Base-by-base conservation (phyloP, 2,113 vertebrate genomes). In the Pelvicachromis taeniatus region DNA sequence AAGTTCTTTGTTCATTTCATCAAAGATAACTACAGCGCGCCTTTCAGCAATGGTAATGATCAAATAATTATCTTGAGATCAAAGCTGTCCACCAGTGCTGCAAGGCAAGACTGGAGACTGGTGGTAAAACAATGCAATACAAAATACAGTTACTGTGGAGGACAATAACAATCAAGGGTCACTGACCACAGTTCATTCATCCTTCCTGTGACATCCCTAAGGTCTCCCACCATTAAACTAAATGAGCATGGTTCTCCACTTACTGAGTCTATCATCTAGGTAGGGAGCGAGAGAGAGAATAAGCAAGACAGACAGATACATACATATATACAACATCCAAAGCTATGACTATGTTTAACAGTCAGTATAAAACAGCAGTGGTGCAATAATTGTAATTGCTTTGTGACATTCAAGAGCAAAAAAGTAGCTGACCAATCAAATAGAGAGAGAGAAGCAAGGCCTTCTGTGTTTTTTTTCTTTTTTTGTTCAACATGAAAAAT, bases 51-150 rank as follows among this genome's bases (percentile, higher is more conserved):
- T 82, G 78, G 56, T 82, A 84, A 92, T 85, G 87, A 92, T 89
- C 80, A 90, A 86, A 89, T 89, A 55, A 91, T 91, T 90, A 90
- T 89, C 81, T 82, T 16, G 21, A 83, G 80, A 91, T 93, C 84
- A 90, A 92, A 91, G 84, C 84, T 70, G 78, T 81, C 84, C 85
- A 88, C 73, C 58, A 52, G 58, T 38, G 78, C 78, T 70, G 63
- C 6, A 5, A 83, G 54, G 80, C 78, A 77, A 54, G 70, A 61
- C 31, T n/a, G 38, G 35, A 83, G 70, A 86, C 54, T 35, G 87
- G 14, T 16, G 59, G 16, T 31, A 73, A 70, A 77, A 88, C 19
- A 85, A 63, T 87, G 77, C 81, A 58, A 79, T 61, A 19, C 50
- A 65, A 59, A 87, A 70, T 50, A 31, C 29, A 85, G 50, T 78